Percentiles rank a stretch among this genome's conserved stretches.
These are phyloP conservation scores for Platycercus adscitus DNA, from an alignment of 2,113 vertebrate species.

Conservation along the genomic window DNA sequence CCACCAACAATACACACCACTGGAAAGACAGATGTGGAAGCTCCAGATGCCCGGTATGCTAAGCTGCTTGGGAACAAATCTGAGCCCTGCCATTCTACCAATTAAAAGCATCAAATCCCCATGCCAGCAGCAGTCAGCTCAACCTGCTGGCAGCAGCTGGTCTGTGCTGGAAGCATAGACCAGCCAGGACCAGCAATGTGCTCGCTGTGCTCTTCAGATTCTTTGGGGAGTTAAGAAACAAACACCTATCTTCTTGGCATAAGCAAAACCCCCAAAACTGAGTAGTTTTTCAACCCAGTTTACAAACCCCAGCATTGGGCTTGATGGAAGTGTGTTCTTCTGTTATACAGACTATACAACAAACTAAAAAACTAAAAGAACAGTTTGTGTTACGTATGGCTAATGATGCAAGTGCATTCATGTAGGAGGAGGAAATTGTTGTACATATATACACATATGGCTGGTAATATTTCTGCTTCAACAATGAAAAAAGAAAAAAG, in stretches of 20 bases:
- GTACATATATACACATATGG: slow-evolving; percentile 34
- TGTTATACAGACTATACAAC: background rate
- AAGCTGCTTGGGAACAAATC: slow-evolving; percentile 32
- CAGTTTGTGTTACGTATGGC: slow-evolving; percentile 51
- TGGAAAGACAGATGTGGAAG: background rate
- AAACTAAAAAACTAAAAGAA: background rate
- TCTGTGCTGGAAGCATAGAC: background rate
- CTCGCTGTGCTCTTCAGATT: background rate
- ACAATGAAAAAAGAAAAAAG: background rate
- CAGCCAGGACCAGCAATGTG: background rate
- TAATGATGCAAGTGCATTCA: slow-evolving; percentile 29
- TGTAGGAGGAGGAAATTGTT: slow-evolving; percentile 51
- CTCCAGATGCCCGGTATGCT: background rate
- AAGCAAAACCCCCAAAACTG: background rate
- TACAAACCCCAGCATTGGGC: background rate
- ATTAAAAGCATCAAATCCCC: background rate
- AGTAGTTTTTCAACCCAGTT: background rate
- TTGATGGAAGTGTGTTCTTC: background rate
- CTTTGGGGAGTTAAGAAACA: background rate
- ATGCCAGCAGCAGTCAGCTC: background rate
- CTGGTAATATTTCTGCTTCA: slow-evolving; percentile 21
- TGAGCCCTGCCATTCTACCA: slow-evolving; percentile 15
- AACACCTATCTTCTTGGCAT: background rate
- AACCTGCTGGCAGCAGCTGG: background rate
- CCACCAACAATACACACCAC: background rate